These are phyloP conservation scores for Echeneis naucrates DNA, from an alignment of 2,797 vertebrate genomes.

Conservation along the genomic window DNA sequence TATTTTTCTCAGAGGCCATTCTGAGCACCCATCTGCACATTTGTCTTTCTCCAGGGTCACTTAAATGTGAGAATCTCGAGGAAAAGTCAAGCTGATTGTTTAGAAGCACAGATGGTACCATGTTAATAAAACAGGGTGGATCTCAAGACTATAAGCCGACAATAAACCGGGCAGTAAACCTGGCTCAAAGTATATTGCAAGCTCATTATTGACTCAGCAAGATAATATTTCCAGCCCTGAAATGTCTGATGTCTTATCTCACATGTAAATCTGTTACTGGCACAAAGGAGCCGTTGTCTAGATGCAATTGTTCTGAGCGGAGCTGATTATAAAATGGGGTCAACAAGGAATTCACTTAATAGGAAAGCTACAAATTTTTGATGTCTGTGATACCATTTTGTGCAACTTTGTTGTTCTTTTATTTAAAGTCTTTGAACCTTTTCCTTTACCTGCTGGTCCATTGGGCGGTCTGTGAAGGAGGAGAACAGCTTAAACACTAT, in stretches of 20 bases:
- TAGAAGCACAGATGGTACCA: conserved; percentile 47
- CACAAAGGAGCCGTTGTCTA: conserved; percentile 36
- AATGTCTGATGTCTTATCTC: conserved; percentile 56
- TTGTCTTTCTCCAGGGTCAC: conserved; percentile 24
- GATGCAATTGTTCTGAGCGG: neutral
- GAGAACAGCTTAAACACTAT: too few species aligned
- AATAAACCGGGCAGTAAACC: conserved; percentile 62
- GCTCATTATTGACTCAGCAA: conserved; percentile 52
- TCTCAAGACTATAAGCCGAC: conserved; percentile 60
- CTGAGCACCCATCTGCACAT: conserved; percentile 18
- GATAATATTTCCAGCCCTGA: conserved; percentile 49
- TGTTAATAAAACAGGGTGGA: conserved; percentile 58
- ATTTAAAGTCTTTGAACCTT: too few species aligned
- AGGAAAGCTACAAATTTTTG: too few species aligned
- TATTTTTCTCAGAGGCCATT: conserved; percentile 7
- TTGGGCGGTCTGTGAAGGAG: too few species aligned
- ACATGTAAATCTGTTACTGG: conserved; percentile 39
- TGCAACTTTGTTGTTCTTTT: too few species aligned
- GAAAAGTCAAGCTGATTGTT: conserved; percentile 61
- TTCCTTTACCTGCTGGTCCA: too few species aligned
- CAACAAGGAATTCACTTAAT: too few species aligned
- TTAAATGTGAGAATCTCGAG: conserved; percentile 19
- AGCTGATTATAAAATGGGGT: too few species aligned
- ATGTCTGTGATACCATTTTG: too few species aligned
- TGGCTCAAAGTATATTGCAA: conserved; percentile 44